Evolutionary conservation across 1,140 invertebrate genomes (phyloP).

Genomic region (Acyrthosiphon pisum): DNA sequence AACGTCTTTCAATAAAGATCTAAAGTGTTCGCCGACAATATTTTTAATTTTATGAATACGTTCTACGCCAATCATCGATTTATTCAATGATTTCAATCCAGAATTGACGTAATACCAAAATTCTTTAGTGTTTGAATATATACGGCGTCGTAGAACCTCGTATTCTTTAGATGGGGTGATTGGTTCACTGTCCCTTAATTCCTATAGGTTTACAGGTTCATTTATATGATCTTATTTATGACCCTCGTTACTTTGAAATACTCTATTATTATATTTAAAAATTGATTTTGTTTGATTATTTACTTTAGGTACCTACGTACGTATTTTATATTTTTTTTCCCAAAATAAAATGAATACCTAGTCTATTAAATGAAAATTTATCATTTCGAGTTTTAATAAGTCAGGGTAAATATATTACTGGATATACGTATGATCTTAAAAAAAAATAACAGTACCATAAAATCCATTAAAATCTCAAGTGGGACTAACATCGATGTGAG

Average conservation of each 20-base stretch:
- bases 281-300: too few species aligned
- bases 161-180: conserved; percentile 75
- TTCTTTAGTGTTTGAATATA: conserved; percentile 80
- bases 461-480: too few species aligned
- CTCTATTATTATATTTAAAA: neutral
- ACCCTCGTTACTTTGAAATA: neutral
- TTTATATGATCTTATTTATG: neutral
- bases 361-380: too few species aligned
- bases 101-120: conserved; percentile 79
- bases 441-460: too few species aligned
- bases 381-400: too few species aligned
- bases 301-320: too few species aligned
- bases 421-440: too few species aligned
- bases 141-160: conserved; percentile 77
- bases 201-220: neutral
- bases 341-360: too few species aligned
- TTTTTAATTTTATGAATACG: conserved; percentile 59
- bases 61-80: conserved; percentile 67
- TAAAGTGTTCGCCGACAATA: conserved; percentile 62
- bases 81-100: conserved; percentile 75
- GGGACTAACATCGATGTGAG: too few species aligned
- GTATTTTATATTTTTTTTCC: too few species aligned
- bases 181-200: neutral
- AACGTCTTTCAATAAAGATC: conserved; percentile 77
- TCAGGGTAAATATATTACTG: too few species aligned